These are phyloP conservation scores for Parasteatoda lunata DNA, from an alignment of 2,888 invertebrate genomes.

Conservation along the genomic window DNA sequence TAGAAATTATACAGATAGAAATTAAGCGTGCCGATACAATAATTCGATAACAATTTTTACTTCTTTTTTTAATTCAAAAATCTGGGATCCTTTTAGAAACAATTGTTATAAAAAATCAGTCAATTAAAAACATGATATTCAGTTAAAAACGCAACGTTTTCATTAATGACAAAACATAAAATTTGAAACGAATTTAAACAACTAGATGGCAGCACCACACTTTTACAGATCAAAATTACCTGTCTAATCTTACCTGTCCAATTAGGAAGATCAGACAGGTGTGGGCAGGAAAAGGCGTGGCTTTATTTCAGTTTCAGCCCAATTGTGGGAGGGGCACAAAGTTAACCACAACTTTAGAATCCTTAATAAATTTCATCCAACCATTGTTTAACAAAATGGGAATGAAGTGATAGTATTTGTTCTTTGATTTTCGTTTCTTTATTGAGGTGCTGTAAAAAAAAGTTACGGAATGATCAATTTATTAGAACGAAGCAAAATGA, in stretches of 20 bases:
- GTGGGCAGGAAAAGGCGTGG: slow-evolving; percentile 60
- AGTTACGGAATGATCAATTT: too few species aligned
- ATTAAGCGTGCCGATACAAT: too few species aligned
- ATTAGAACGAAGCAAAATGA: too few species aligned
- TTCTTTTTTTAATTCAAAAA: too few species aligned
- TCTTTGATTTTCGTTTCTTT: neutral
- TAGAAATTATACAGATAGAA: too few species aligned
- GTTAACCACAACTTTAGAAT: slow-evolving; percentile 55
- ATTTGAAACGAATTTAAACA: too few species aligned
- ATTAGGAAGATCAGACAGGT: slow-evolving; percentile 57
- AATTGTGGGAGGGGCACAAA: slow-evolving; percentile 48
- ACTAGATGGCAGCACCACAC: slow-evolving; percentile 57
- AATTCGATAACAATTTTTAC: too few species aligned
- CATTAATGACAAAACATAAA: too few species aligned
- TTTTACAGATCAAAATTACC: slow-evolving; percentile 17
- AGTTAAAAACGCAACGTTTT: too few species aligned
- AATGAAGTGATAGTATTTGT: neutral
- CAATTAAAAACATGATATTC: too few species aligned
- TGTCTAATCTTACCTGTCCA: slow-evolving; percentile 64
- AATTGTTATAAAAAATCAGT: too few species aligned
- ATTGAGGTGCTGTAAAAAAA: neutral
- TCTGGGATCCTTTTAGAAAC: too few species aligned
- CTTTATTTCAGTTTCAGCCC: slow-evolving; percentile 38
- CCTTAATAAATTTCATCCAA: slow-evolving; percentile 15
- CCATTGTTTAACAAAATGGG: neutral